Evolutionary conservation across 2,888 invertebrate species (phyloP), one percentile per base, ranked within the genome.

Genomic region (Caenorhabditis uteleia): DNA sequence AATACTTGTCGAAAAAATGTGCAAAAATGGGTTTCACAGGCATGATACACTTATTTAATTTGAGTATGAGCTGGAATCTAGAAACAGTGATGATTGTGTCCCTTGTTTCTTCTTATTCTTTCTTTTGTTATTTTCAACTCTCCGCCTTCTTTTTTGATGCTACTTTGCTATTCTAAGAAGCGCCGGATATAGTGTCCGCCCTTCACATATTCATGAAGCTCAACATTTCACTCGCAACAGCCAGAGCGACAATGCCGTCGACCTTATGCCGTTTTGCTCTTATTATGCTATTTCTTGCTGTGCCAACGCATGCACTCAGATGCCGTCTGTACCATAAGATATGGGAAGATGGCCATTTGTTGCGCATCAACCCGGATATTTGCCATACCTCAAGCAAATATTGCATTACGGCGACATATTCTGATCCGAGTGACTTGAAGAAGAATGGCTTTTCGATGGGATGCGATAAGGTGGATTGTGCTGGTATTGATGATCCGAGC

Each of bases 401-500:
- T 44, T 75, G 75, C 33, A 65, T 75, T 6, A 21, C 42, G 23
- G 75, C 68, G 1, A 60, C 59, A 2, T 75, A 75, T 38, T 38
- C 56, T 12, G 77, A 77, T 64, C 57, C 66, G 8, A 61, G 70
- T 49, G 40, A 36, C n/a, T 42, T 46, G n/a, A 72, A 73, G 64
- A 77, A 77, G 45, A 72, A 76, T 38, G 78, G 78, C 21, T 75
- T 62, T 51, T 70, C 71, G 3, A 54, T 59, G 36, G 78, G 78
- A 42, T 78, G 78, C 48, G 78, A 77, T 43, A 62, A 68, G 39
- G 74, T 71, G 1, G 77, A 78, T 40, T 78, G 77, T 31, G 47
- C 44, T 25, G 64, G 70, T 10, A 54, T 72, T 49, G 58, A 62
- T 38, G 42, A 56, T 23, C 49, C 50, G 12, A 48, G 16, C 25